Evolutionary conservation across 2,888 invertebrate genomes (phyloP).

Genomic region (Crossocerus cetratus): DNA sequence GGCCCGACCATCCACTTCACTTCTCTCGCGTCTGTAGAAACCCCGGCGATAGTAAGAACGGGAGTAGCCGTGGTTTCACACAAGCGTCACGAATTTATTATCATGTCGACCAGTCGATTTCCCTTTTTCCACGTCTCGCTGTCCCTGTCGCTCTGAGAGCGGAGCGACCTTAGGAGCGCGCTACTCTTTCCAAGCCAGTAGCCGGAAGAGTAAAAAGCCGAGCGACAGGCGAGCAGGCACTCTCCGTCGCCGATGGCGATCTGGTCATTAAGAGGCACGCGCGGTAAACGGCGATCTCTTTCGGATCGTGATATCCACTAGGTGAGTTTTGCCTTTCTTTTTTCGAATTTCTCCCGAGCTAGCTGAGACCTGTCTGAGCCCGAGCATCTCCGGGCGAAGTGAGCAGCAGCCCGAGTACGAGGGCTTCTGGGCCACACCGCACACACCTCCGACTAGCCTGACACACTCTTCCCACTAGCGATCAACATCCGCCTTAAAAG

Average conservation of each 20-base stretch:
- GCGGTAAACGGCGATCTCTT: background rate
- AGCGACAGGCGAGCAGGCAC: slow-evolving; percentile 16
- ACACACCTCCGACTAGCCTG: background rate
- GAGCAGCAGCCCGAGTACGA: background rate
- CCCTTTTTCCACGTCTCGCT: slow-evolving; percentile 47
- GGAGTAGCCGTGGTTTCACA: background rate
- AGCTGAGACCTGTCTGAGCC: slow-evolving; percentile 30
- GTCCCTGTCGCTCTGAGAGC: background rate
- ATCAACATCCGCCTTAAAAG: background rate
- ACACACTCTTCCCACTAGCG: background rate
- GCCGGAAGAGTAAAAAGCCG: slow-evolving; percentile 30
- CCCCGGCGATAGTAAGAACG: background rate
- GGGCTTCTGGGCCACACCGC: background rate
- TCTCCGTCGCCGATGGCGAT: slow-evolving; percentile 22
- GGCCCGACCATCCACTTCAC: no score
- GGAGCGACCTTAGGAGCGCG: background rate
- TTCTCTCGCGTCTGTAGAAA: no score
- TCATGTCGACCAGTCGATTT: slow-evolving; percentile 24
- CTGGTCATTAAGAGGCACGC: slow-evolving; percentile 24
- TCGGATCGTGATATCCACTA: slow-evolving; percentile 10
- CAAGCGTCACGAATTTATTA: slow-evolving; percentile 1
- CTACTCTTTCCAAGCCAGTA: slow-evolving; percentile 23
- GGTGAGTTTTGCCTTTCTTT: slow-evolving; percentile 45
- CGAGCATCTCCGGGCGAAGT: background rate
- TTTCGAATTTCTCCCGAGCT: slow-evolving; percentile 49